Evolutionary conservation across 2,113 vertebrate genomes (phyloP), one percentile per base, ranked within the genome.

Genomic region (Salvelinus fontinalis): DNA sequence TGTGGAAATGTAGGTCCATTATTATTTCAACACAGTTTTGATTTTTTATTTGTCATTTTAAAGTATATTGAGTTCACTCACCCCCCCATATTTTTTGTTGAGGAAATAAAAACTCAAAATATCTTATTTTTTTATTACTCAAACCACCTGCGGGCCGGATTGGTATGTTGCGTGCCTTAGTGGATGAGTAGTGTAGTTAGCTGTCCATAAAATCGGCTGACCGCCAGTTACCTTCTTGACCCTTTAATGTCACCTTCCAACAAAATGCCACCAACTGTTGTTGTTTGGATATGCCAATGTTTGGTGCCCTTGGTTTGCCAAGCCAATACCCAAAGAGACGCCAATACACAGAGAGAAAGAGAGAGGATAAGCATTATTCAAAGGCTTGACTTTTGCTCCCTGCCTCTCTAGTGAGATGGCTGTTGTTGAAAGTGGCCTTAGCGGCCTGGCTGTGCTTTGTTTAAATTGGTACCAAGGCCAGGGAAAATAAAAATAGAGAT

Each of bases 141-240:
- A 44, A 44, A 44, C 8, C 9, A 44, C 9, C 9, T 44, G 39
- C 9, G 9, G 39, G 9, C 39, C 9, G 39, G 9, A 44, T 44
- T 44, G 39, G 39, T 44, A 44, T 44, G 39, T 44, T 44, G 9
- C 2, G 8, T 44, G 39, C 9, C 39, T 44, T 44, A 44, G 39
- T 80, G 89, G 80, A 85, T 75, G 59, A 16, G 7, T 3, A 62
- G n/a, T 8, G 73, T 78, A 66, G 74, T 59, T 74, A 73, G 39
- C 79, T 74, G 73, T 86, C 81, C 75, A 79, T 84, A 67, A 78
- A 71, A 81, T 60, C 75, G 62, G 73, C 83, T 76, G n/a, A 62
- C 59, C 59, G 5, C 59, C 59, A 62, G 59, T 54, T 54, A 54
- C 13, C 14, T 16, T 54, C 51, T 54, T 16, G 12, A 54, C 51